Evolutionary conservation across 2,797 vertebrate genomes (phyloP).

Genomic region (Coluber constrictor): DNA sequence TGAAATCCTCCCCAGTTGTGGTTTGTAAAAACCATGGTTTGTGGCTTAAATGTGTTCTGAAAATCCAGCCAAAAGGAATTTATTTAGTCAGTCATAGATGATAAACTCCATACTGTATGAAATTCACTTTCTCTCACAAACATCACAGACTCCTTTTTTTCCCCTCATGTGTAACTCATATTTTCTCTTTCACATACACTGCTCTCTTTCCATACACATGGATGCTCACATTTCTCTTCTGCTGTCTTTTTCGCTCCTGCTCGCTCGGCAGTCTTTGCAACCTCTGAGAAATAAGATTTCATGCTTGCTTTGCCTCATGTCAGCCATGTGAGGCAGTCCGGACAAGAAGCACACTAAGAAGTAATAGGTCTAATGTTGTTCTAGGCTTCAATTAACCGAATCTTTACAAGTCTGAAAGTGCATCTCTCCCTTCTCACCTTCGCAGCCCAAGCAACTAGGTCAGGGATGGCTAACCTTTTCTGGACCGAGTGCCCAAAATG

Average conservation of each 20-base stretch:
- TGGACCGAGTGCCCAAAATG: too few relatives aligned
- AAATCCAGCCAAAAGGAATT: not conserved
- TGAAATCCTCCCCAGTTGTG: not conserved
- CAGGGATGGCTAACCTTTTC: too few relatives aligned
- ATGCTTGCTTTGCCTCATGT: not conserved
- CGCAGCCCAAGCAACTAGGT: too few relatives aligned
- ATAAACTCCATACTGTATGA: not conserved
- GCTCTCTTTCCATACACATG: not conserved
- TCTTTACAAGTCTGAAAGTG: too few relatives aligned
- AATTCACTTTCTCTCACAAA: not conserved
- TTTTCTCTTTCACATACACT: not conserved
- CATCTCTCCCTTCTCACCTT: too few relatives aligned
- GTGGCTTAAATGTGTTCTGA: not conserved
- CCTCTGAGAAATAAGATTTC: not conserved
- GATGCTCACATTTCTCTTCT: not conserved
- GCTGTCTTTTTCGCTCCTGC: not conserved
- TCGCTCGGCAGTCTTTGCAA: not conserved
- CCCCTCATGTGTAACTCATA: not conserved
- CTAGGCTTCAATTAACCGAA: too few relatives aligned
- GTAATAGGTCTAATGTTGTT: too few relatives aligned
- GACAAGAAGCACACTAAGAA: not conserved
- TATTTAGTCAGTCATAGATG: not conserved
- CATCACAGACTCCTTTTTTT: accelerated
- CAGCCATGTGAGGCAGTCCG: not conserved
- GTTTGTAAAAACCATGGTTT: not conserved